phyloP scores from a whole-genome alignment of 2,113 vertebrate genomes.

The Osmerus eperlanus region DNA sequence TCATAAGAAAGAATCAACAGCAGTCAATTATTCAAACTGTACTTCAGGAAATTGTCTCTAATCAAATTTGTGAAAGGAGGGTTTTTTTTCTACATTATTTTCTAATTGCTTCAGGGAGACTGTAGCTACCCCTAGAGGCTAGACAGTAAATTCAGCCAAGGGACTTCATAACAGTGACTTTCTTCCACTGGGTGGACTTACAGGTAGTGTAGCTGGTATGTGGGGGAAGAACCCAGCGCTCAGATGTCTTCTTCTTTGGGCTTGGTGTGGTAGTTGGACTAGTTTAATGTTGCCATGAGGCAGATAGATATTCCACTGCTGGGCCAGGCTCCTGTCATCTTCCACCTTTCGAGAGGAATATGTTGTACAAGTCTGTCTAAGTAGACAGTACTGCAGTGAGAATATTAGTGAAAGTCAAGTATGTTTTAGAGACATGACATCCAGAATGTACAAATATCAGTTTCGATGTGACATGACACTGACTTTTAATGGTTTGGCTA shows the following conservation, averaged over 20 bases:
- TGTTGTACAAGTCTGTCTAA: neutral
- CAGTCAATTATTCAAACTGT: too few relatives aligned
- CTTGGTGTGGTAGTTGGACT: neutral
- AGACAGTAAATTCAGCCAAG: neutral
- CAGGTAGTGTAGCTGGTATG: too few relatives aligned
- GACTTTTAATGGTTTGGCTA: too few relatives aligned
- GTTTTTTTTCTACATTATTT: too few relatives aligned
- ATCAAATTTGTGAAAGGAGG: too few relatives aligned
- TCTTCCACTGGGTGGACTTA: neutral
- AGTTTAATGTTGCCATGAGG: neutral
- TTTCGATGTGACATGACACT: too few relatives aligned
- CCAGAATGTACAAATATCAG: too few relatives aligned
- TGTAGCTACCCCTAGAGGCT: neutral
- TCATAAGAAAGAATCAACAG: too few relatives aligned
- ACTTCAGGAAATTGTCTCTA: too few relatives aligned
- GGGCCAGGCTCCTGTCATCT: conserved; percentile 5
- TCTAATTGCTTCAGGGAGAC: too few relatives aligned
- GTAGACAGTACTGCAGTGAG: neutral
- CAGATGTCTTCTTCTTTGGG: neutral
- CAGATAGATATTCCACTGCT: neutral
- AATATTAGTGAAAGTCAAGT: too few relatives aligned
- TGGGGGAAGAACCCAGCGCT: neutral
- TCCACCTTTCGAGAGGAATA: neutral
- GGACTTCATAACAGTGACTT: neutral
- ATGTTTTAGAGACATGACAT: too few relatives aligned